Evolutionary conservation across 2,797 vertebrate species (phyloP), one percentile per base, ranked within the genome.

Genomic region (Octomys mimax): DNA sequence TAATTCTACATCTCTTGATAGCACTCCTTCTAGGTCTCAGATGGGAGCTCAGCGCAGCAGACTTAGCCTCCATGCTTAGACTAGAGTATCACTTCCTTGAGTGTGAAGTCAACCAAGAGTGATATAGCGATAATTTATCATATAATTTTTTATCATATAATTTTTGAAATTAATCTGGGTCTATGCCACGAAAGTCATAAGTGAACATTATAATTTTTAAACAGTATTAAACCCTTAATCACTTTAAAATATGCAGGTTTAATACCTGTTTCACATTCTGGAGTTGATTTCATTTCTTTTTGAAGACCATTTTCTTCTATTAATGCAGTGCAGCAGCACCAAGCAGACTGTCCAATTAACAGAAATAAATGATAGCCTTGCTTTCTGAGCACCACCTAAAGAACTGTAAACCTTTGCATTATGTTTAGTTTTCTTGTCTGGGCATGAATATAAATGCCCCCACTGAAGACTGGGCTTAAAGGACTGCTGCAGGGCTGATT

Each of bases 301-400:
- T 95, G 92, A 98, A 98, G 95, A 6, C 87, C 92, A n/a, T 97
- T 98, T 98, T 96, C 94, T 97, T 97, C 95, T 94, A 82, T 98
- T 95, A 62, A 91, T 91, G 82, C 82, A 95, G 49, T 78, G 71
- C 95, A 95, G 95, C 94, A 95, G 92, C 94, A 46, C 33, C 92
- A 16, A 18, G 86, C 54, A 84, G 97, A 96, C 97, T 84, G 85
- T 92, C 85, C 49, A 22, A 71, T 79, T 82, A 94, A 91, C 95
- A 97, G 96, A 93, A 89, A 46, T 89, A 91, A 86, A 42, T 26
- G 81, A 70, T 92, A 62, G 91, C 94, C 91, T 97, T 98, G 92
- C 92, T 97, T 97, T 96, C 88, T 97, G 94, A 95, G 87, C 95
- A 96, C 91, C 86, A 94, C 94, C 87, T 97, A 77, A 96, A 97